phyloP scores from a whole-genome alignment of 2,797 vertebrate species.

The Crocodylus rhombifer region DNA sequence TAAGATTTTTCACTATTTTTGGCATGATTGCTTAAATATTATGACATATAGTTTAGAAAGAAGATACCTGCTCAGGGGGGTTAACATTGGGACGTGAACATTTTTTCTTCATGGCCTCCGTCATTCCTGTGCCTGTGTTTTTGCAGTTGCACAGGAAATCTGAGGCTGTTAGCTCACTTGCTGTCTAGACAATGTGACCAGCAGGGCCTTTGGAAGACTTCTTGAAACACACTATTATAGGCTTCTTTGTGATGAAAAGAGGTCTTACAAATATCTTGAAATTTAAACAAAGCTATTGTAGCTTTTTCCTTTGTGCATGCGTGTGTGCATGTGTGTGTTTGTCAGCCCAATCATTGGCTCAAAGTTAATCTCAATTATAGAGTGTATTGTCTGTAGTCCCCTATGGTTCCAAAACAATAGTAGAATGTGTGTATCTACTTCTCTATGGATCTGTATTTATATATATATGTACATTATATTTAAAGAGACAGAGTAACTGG shows the following conservation, averaged over 20 bases:
- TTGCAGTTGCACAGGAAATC: not conserved
- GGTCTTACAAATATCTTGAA: constrained; percentile 64
- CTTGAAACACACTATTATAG: constrained; percentile 52
- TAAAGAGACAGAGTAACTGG: not conserved
- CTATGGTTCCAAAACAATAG: constrained; percentile 61
- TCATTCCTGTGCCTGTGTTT: not conserved
- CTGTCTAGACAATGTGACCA: constrained; percentile 71
- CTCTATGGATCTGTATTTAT: constrained; percentile 38
- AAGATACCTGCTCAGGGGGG: not conserved
- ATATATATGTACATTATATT: constrained; percentile 59
- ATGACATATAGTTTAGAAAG: not conserved
- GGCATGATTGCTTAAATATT: not conserved
- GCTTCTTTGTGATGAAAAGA: constrained; percentile 63
- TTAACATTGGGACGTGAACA: not conserved
- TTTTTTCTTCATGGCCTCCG: not conserved
- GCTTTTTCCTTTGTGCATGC: constrained; percentile 37
- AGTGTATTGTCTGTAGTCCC: constrained; percentile 70
- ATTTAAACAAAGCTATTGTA: constrained; percentile 59
- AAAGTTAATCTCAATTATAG: constrained; percentile 67
- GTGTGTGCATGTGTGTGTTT: constrained; percentile 19
- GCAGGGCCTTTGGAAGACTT: constrained; percentile 62
- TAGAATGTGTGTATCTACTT: constrained; percentile 32
- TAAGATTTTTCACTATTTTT: not conserved
- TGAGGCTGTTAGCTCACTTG: constrained; percentile 69
- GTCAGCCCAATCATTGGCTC: constrained; percentile 70